Evolutionary conservation across 2,113 vertebrate species (phyloP), one percentile per base, ranked within the genome.

Genomic region (Xenotilapia longispinis): DNA sequence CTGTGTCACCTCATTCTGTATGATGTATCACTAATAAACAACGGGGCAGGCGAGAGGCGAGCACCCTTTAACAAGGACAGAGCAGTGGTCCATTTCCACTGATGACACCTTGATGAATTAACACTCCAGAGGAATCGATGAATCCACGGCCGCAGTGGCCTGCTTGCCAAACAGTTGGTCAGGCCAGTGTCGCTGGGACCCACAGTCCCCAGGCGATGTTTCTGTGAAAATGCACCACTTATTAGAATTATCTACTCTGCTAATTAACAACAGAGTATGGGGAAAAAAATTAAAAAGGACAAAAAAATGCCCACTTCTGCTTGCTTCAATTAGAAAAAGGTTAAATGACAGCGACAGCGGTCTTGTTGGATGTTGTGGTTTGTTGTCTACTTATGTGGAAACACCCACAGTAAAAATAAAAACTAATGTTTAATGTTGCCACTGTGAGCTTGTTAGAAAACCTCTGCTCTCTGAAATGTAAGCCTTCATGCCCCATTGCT

Each of bases 61-160:
- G 81, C 83, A 70, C 45, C 75, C 57, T 90, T 88, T 86, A 92
- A 94, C 82, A 89, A 88, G 88, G 79, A 89, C 81, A 87, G 51
- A 89, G 93, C 88, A 88, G 84, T 15, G 79, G 84, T 87, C 83
- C 84, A 86, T 89, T 88, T 91, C 84, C 87, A 87, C 60, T 28
- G 82, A 91, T 87, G 92, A 93, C 88, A 93, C 82, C 83, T 91
- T 94, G 91, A 94, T 94, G 80, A 94, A 94, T 90, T 90, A 92
- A 95, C 92, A 90, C 84, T 87, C 84, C 51, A 53, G 65, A 85
- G 75, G 45, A 92, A 95, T 93, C 91, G 49, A 94, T 93, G 90
- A 87, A 73, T 81, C 85, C 68, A 36, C 10, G 10, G 86, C 84
- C 80, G n/a, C 55, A 51, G 90, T 7, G 47, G 82, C 80, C 70